A percentile compares a stretch with the other conserved stretches of the same genome.
These are phyloP conservation scores for Ploceus nigricollis DNA, from an alignment of 2,113 vertebrate species.

Conservation along the genomic window DNA sequence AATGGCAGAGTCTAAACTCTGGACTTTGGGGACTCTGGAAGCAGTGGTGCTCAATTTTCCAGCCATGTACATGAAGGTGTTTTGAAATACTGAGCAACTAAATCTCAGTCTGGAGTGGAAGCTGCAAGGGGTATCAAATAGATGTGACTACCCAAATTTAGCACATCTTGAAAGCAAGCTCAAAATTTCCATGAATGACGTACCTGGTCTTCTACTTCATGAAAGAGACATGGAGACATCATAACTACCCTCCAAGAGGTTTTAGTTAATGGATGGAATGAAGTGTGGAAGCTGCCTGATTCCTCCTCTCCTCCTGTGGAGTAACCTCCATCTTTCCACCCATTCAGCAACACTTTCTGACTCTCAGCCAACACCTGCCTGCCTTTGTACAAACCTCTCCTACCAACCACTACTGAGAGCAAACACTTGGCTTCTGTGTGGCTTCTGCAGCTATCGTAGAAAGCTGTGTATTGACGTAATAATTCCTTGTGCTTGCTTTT, in stretches of 20 bases:
- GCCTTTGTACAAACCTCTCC: neutral
- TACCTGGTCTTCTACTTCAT: neutral
- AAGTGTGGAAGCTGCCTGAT: neutral
- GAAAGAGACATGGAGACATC: neutral
- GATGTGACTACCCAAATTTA: neutral
- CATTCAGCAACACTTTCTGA: neutral
- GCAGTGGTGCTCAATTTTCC: neutral
- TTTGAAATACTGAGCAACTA: neutral
- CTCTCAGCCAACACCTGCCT: neutral
- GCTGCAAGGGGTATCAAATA: neutral
- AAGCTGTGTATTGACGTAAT: neutral
- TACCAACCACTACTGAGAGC: neutral
- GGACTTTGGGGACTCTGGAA: neutral
- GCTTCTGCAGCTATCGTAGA: rapidly evolving
- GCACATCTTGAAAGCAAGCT: neutral
- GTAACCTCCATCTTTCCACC: neutral
- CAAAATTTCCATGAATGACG: rapidly evolving
- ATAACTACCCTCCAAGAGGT: neutral
- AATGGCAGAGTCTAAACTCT: neutral
- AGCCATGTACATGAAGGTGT: neutral
- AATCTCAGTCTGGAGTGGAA: neutral
- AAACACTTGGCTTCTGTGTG: neutral
- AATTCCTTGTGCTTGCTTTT: neutral
- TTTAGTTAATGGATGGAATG: neutral
- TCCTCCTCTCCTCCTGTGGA: neutral